Conservation (phyloP, 2,888 invertebrate genomes). For the Ophion slaviceki region DNA sequence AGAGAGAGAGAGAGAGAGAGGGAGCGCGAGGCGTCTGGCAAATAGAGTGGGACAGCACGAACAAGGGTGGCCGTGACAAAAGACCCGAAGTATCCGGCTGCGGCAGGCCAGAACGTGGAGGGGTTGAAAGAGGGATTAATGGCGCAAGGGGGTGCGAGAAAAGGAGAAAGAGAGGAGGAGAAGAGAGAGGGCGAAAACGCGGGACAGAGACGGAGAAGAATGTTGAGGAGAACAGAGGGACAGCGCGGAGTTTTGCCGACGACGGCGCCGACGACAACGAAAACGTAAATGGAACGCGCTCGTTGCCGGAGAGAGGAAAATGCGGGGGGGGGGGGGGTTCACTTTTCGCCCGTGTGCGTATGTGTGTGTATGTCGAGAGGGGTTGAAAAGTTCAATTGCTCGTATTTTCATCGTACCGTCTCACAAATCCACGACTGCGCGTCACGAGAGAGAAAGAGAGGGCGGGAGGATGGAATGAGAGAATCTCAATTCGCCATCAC, state of each 20-base stretch:
- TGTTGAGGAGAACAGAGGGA: constrained; percentile 54
- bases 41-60: constrained; percentile 81
- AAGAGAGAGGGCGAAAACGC: background rate
- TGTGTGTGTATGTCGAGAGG: constrained; percentile 74
- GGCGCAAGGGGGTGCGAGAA: constrained; percentile 66
- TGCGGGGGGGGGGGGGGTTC: constrained; percentile 39
- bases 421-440: constrained; percentile 79
- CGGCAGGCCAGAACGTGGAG: constrained; percentile 63
- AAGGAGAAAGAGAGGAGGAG: constrained; percentile 46
- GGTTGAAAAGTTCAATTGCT: constrained; percentile 83
- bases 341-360: constrained; percentile 49
- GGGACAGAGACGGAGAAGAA: constrained; percentile 46
- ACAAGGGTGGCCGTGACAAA: constrained; percentile 81
- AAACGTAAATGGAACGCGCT: constrained; percentile 66
- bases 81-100: constrained; percentile 77
- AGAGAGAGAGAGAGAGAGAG: constrained; percentile 78
- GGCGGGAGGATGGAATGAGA: constrained; percentile 30
- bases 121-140: constrained; percentile 68
- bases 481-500: constrained; percentile 42
- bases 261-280: constrained; percentile 54
- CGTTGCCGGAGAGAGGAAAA: constrained; percentile 49
- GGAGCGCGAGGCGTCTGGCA: constrained; percentile 75
- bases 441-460: constrained; percentile 50
- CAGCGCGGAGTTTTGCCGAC: constrained; percentile 27
- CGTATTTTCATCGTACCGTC: constrained; percentile 82